Conservation (phyloP, 2,113 vertebrate genomes). For the Mixornis gularis region DNA sequence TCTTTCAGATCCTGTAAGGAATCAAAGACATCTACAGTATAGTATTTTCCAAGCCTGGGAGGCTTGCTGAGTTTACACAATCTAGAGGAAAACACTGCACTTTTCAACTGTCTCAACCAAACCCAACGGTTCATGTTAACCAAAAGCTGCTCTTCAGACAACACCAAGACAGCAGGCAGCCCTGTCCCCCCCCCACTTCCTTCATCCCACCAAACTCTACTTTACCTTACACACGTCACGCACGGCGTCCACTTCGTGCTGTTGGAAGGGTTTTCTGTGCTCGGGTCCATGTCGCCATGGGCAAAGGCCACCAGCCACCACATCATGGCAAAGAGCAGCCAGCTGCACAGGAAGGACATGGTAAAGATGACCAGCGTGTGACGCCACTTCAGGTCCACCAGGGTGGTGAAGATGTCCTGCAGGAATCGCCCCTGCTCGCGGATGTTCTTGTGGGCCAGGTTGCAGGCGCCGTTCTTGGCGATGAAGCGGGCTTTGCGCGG, state of each 20-base stretch:
- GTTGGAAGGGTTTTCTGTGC: slow-evolving; percentile 50
- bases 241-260: slow-evolving; percentile 72
- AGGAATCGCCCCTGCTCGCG: slow-evolving; percentile 95
- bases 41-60: slow-evolving; percentile 35
- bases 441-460: slow-evolving; percentile 98
- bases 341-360: slow-evolving; percentile 96
- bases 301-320: slow-evolving; percentile 98
- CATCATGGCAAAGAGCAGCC: slow-evolving; percentile 96
- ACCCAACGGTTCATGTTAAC: neutral
- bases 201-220: neutral
- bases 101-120: slow-evolving; percentile 39
- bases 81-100: slow-evolving; percentile 44
- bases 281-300: slow-evolving; percentile 87
- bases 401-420: slow-evolving; percentile 96
- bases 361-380: slow-evolving; percentile 98
- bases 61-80: neutral
- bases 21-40: slow-evolving; percentile 63
- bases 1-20: slow-evolving; percentile 63
- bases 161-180: neutral
- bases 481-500: slow-evolving; percentile 94
- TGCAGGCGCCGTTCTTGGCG: slow-evolving; percentile 95
- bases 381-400: slow-evolving; percentile 97
- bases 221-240: slow-evolving; percentile 89
- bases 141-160: neutral
- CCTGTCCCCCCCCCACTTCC: neutral